A percentile compares a stretch with the other conserved stretches of the same genome.
Conservation (phyloP, 2,113 vertebrate genomes). For the Periophthalmus modestus region DNA sequence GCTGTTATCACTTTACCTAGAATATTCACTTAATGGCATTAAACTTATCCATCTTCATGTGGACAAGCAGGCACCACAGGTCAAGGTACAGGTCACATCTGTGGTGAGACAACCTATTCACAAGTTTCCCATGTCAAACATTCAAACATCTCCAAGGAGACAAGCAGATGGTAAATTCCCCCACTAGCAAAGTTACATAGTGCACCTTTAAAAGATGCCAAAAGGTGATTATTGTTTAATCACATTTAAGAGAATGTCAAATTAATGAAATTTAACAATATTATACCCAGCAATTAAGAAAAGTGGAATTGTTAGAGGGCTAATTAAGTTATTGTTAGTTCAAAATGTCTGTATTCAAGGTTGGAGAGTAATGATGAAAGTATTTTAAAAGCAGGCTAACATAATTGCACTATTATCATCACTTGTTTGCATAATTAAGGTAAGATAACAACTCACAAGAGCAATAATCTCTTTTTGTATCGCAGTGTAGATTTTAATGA, state of each 20-base stretch:
- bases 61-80: too few relatives aligned
- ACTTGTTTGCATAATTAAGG: background rate
- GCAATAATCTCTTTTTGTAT: background rate
- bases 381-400: background rate
- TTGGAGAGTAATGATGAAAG: background rate
- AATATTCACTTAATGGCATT: too few relatives aligned
- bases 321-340: background rate
- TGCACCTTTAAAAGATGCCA: background rate
- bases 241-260: background rate
- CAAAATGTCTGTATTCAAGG: background rate
- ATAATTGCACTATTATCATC: background rate
- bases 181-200: too few relatives aligned
- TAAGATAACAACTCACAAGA: too few relatives aligned
- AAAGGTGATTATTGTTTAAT: background rate
- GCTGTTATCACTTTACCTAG: too few relatives aligned
- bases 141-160: constrained; percentile 14
- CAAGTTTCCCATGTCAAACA: too few relatives aligned
- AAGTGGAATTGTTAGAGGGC: too few relatives aligned
- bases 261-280: background rate
- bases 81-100: too few relatives aligned
- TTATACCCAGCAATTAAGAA: too few relatives aligned
- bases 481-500: background rate
- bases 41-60: too few relatives aligned
- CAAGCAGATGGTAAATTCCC: too few relatives aligned
- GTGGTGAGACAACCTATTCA: too few relatives aligned